phyloP scores from a whole-genome alignment of 2,888 invertebrate genomes.

The Drosophila paracracens region DNA sequence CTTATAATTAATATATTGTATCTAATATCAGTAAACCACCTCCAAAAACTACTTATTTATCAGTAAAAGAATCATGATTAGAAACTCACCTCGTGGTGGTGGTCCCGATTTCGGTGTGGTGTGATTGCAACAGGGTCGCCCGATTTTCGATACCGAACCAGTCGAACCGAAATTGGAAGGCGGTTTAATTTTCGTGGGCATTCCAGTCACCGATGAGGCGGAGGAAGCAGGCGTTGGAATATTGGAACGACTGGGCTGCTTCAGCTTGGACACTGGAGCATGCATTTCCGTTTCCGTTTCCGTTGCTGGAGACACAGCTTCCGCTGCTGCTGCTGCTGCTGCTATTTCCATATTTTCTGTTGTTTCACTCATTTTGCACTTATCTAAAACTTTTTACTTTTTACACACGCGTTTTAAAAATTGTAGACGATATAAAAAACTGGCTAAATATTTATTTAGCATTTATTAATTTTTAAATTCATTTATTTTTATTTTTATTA shows the following conservation, averaged over 20 bases:
- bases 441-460: constrained; percentile 10
- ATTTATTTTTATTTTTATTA: neutral
- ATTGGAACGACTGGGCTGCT: constrained; percentile 51
- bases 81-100: constrained; percentile 81
- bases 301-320: constrained; percentile 6
- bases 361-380: constrained; percentile 78
- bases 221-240: constrained; percentile 78
- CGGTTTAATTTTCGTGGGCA: constrained; percentile 66
- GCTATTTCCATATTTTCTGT: constrained; percentile 30
- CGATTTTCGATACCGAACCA: constrained; percentile 80
- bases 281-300: constrained; percentile 23
- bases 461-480: neutral
- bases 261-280: constrained; percentile 20
- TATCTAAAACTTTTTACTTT: constrained; percentile 26
- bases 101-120: constrained; percentile 81
- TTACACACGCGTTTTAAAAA: constrained; percentile 60
- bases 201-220: constrained; percentile 72
- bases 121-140: constrained; percentile 79
- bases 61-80: neutral
- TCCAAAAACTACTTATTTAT: neutral
- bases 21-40: neutral
- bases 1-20: neutral
- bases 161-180: constrained; percentile 76
- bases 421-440: constrained; percentile 39
- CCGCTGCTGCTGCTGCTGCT: constrained; percentile 10